A percentile compares a stretch with the other conserved stretches of the same genome.
Conservation (phyloP, 2,113 vertebrate genomes). For the Salminus brasiliensis region DNA sequence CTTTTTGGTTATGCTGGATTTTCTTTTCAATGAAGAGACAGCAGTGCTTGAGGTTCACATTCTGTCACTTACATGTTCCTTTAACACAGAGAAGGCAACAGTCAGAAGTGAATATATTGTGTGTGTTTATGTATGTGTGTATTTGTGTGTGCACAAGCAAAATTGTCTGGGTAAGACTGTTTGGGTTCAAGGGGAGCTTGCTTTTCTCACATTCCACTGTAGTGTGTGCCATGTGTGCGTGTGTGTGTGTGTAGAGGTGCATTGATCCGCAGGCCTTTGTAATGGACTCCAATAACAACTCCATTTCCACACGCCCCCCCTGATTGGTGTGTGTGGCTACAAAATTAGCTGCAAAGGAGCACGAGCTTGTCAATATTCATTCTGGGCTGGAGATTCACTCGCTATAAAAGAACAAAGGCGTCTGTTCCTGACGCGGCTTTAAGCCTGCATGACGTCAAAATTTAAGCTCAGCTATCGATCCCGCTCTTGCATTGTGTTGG, state of each 20-base stretch:
- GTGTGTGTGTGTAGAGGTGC: conserved; percentile 65
- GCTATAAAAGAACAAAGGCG: conserved; percentile 90
- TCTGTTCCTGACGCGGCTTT: conserved; percentile 78
- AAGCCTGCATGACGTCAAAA: conserved; percentile 87
- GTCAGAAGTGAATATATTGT: too few species aligned
- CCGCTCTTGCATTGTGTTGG: conserved; percentile 74
- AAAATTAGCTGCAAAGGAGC: conserved; percentile 91
- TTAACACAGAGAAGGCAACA: too few species aligned
- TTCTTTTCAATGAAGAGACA: too few species aligned
- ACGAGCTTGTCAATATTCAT: conserved; percentile 87
- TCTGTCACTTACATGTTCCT: too few species aligned
- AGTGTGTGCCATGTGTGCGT: conserved; percentile 3
- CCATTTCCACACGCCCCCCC: conserved; percentile 82
- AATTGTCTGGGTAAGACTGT: not conserved
- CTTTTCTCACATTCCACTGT: conserved; percentile 39
- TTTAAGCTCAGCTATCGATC: conserved; percentile 82
- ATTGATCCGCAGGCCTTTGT: conserved; percentile 85
- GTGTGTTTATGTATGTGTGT: not conserved
- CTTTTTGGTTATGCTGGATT: too few species aligned
- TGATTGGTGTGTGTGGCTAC: conserved; percentile 82
- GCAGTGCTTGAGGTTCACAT: too few species aligned
- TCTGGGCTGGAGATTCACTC: conserved; percentile 82
- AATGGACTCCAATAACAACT: conserved; percentile 94
- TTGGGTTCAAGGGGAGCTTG: conserved; percentile 2
- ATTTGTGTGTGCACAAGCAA: not conserved